Evolutionary conservation across 1,140 invertebrate species (phyloP), one percentile per base, ranked within the genome.

Genomic region (Lepidurus packardi): DNA sequence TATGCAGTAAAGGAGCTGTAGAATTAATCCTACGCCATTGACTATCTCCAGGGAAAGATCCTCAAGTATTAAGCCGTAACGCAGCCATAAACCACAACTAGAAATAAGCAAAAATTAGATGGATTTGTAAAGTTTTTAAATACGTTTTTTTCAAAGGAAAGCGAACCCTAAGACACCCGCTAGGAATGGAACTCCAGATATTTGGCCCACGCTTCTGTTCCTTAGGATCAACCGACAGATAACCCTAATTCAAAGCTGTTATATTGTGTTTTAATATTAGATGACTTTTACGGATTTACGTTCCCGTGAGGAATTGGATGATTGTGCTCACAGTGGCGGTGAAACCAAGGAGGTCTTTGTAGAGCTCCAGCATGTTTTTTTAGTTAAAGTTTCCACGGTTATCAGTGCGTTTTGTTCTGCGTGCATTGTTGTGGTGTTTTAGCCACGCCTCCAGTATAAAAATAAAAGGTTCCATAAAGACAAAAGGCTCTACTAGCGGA

Each of bases 81-180:
- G 84, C 16, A 92, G 81, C 91, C 91, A 92, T 13, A 92, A 83
- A 81, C 87, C 87, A 81, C 88, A 89, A 79, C 90, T 91, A 83
- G 74, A 82, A 82, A 75, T 42, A 78, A 76, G 78, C 53, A 75
- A 53, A 3, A 42, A 74, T 73, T 73, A 53, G 73, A 16, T 77
- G n/a, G n/a, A n/a, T 41, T 78, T 75, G 21, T 43, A 75, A 21
- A 73, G 6, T 13, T 21, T 10, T 74, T 43, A 53, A 24, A 1
- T 74, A 24, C 13, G 53, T 1, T 80, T 78, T 74, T 74, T 77
- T 75, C 4, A 73, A 79, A 79, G 25, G 43, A 80, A 82, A 41
- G 89, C 90, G 88, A 87, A 92, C 91, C 91, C 92, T 82, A 92
- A 85, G 83, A 91, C 90, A 80, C 92, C 92, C 81, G 90, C 90